phyloP scores from a whole-genome alignment of 30 jellyfish, hydroid and myxozoan genomes.

The Haliclystus octoradiatus region DNA sequence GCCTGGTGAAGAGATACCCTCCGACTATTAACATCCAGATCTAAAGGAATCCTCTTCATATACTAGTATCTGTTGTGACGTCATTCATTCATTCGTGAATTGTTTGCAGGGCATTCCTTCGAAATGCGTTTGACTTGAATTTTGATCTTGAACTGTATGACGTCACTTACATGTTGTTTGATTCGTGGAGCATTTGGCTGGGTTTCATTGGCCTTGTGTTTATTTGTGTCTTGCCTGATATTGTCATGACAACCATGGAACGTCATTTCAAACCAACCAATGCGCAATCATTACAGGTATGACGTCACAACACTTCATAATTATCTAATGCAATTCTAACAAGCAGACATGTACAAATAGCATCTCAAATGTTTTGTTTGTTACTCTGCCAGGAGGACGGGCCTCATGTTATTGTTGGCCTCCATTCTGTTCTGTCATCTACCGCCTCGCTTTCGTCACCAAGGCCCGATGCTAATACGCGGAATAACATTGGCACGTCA shows the following conservation, averaged over 20 bases:
- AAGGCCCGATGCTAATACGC: no score
- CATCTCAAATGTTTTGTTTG: no score
- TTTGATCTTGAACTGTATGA: slow-evolving; percentile 59
- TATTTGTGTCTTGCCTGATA: slow-evolving; percentile 48
- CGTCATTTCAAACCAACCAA: slow-evolving; percentile 39
- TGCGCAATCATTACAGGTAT: slow-evolving; percentile 49
- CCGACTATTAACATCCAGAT: no score
- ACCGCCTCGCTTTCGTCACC: background rate
- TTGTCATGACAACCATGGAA: slow-evolving; percentile 16
- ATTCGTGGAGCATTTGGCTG: slow-evolving; percentile 44
- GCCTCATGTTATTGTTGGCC: background rate
- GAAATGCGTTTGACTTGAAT: slow-evolving; percentile 35
- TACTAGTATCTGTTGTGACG: background rate
- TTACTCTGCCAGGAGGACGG: background rate
- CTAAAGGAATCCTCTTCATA: background rate
- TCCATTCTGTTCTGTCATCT: background rate
- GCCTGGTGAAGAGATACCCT: no score
- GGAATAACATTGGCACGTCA: no score
- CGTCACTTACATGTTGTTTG: slow-evolving; percentile 39
- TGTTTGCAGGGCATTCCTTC: slow-evolving; percentile 52
- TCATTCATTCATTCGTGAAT: no score
- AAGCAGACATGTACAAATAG: no score
- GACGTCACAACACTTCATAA: slow-evolving; percentile 1
- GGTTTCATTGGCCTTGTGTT: slow-evolving; percentile 22
- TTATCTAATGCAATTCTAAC: background rate